Conservation (phyloP, 2,797 vertebrate species). For the Neopelma chrysocephalum region DNA sequence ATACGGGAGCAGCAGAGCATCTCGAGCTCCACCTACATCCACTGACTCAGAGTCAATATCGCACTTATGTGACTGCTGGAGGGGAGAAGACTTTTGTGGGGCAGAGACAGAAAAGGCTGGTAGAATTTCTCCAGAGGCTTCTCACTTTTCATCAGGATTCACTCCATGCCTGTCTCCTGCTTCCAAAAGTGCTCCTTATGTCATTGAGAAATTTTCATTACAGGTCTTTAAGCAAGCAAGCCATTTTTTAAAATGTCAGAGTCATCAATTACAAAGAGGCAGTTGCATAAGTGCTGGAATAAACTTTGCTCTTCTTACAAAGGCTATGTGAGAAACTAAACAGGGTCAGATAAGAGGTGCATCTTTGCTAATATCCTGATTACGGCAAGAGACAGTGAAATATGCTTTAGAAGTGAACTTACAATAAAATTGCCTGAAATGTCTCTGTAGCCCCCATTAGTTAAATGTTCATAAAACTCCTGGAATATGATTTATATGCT, state of each 20-base stretch:
- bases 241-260: slow-evolving; percentile 27
- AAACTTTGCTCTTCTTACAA: slow-evolving; percentile 30
- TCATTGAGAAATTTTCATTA: slow-evolving; percentile 5
- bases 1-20: background rate
- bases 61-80: background rate
- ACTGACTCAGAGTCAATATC: background rate
- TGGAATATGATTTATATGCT: background rate
- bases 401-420: background rate
- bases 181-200: background rate
- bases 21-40: background rate
- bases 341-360: slow-evolving; percentile 1
- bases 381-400: background rate
- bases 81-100: background rate
- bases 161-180: background rate
- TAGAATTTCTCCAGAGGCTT: background rate
- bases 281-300: background rate
- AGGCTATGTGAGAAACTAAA: background rate
- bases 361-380: background rate
- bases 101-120: background rate
- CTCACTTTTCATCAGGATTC: background rate
- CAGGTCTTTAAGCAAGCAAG: slow-evolving; percentile 27
- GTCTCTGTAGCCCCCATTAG: background rate
- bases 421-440: slow-evolving; percentile 8
- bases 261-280: slow-evolving; percentile 3
- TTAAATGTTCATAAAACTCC: background rate